Evolutionary conservation across 2,888 invertebrate species (phyloP).

Genomic region (Agrilus mali): DNA sequence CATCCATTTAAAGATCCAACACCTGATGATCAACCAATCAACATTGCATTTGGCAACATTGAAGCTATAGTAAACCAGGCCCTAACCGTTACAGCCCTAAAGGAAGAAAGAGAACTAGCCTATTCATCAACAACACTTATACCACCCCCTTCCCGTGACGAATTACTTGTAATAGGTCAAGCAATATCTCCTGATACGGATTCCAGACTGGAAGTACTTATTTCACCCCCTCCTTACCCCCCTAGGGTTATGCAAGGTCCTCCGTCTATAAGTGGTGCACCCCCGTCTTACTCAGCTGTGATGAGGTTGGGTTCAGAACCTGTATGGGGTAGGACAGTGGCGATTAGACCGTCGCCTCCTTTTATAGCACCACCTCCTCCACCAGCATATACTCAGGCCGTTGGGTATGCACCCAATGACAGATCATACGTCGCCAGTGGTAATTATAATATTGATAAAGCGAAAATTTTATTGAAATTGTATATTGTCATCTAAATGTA

Average conservation of each 20-base stretch:
- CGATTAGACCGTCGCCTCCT: conserved; percentile 17
- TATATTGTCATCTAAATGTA: no score
- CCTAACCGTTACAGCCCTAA: neutral
- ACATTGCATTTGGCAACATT: neutral
- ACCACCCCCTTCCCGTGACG: no score
- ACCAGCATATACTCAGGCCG: conserved; percentile 17
- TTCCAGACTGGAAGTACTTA: conserved; percentile 4
- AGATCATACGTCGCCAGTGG: no score
- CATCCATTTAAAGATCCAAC: no score
- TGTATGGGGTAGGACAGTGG: conserved; percentile 9
- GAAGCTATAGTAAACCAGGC: neutral
- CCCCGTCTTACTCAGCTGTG: conserved; percentile 27
- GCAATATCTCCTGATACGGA: neutral
- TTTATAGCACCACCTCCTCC: conserved; percentile 21
- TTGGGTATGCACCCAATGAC: conserved; percentile 4
- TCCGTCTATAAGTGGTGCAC: conserved; percentile 19
- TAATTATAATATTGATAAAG: no score
- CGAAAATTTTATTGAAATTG: no score
- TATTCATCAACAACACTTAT: no score
- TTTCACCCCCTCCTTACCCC: conserved; percentile 6
- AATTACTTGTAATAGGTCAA: neutral
- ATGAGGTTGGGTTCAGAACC: conserved; percentile 19
- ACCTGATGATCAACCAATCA: neutral
- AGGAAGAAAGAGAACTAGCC: no score
- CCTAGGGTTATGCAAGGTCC: conserved; percentile 6